Base-by-base conservation (phyloP, 2,888 invertebrate species). In the Tetranychus piercei region DNA sequence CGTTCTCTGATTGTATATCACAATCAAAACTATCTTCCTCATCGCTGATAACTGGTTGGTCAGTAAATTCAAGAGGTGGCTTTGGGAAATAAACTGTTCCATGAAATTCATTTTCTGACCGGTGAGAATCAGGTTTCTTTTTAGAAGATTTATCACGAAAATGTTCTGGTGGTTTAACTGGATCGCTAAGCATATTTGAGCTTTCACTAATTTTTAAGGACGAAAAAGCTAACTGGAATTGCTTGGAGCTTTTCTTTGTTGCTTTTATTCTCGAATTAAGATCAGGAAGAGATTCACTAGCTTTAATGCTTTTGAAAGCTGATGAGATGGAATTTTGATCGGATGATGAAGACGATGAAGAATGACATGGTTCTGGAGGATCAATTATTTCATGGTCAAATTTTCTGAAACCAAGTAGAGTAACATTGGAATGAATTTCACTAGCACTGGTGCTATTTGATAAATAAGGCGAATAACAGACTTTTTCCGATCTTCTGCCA, bases 101-200 rank as follows among this genome's bases (percentile, higher is more conserved):
- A 74, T 78, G 77, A 75, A 77, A 78, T 72, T 77, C 77, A 20
- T 34, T 34, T 5, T 34, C 34, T 34, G 34, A 34, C 34, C 34
- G 34, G 34, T 9, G 55, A 55, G 55, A 0, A 55, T 55, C 55
- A 15, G 55, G 7, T 55, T 64, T 55, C 55, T 55, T 55, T 55
- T 55, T 55, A 9, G 3, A 3, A n/a, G 20, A 18, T 11, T 55
- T 45, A 80, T 91, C 91, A 81, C 90, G 75, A 43, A 78, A 77
- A 79, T 87, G 87, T 79, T 89, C 74, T 18, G 78, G 78, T 43
- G 78, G 90, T 67, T 66, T 73, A 64, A 73, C 73, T 22, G 73
- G 44, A 44, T n/a, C 18, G 45, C n/a, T 73, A 44, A 23, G 15
- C n/a, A 7, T 69, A 20, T 69, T 23, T 22, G 20, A 22, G 6